Base-by-base conservation (phyloP, 1,140 invertebrate species). In the Drosophila lini region DNA sequence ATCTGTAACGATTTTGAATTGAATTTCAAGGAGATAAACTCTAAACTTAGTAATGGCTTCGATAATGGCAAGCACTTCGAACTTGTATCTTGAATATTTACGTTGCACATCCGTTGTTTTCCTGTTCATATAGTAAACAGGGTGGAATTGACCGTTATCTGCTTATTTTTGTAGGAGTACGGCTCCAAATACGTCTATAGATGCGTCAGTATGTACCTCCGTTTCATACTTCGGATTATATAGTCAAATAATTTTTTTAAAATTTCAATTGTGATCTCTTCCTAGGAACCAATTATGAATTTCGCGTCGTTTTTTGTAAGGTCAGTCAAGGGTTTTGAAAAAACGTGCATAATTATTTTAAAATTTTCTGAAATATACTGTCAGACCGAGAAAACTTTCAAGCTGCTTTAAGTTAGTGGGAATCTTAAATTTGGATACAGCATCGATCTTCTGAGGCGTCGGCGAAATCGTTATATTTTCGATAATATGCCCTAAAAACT, bases 361-460 rank as follows among this genome's bases (percentile, higher is more conserved):
- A 36, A 65, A 65, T 3, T 65, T 65, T 22, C 45, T 31, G 7
- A 71, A 71, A 31, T 71, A 65, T 13, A 41, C 67, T n/a, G 58
- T 61, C 25, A 61, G 13, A 15, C 40, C 65, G 10, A 58, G 13
- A 61, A 68, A 71, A 63, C 68, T 56, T 13, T 63, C 7, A 28
- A 64, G 8, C 19, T 64, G 50, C 19, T 71, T 63, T 0, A 56
- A 11, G 2, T 47, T 65, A 5, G 53, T 53, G 6, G 47, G 45
- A 4, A 36, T 19, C 31, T 34, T 52, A 19, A 52, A 52, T 19
- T 34, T 52, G 6, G n/a, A 13, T 34, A 52, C 50, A 9, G 31
- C 3, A 15, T n/a, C 38, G 3, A 40, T 40, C 38, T 40, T 40
- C 38, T 40, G 15, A 5, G 38, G 38, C 31, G 48, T 19, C 48